Base-by-base conservation (phyloP, 2,113 vertebrate species). In the Tyto alba region DNA sequence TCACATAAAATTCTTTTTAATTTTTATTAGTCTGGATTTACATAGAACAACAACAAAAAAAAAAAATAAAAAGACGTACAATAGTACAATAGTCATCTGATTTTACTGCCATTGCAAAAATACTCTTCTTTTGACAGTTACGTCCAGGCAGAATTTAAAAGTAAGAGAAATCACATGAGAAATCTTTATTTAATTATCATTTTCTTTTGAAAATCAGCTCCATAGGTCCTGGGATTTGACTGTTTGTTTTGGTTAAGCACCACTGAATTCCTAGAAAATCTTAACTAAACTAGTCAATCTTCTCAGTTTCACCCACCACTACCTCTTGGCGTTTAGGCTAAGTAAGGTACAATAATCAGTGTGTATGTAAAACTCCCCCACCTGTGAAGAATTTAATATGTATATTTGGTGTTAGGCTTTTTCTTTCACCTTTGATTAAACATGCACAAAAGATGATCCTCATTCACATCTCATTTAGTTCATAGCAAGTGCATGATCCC, bases 191-290 rank as follows among this genome's bases (percentile, higher is more conserved):
- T 50, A 5, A 27, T 38, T 43, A 25, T 71, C 29, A 30, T n/a
- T 73, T 68, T 69, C 2, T 59, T 91, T 36, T 53, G 10, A 76
- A 83, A 80, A 47, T 60, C 16, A 32, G 2, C 19, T 75, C 19
- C 19, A 2, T 27, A 22, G 8, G 9, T 90, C 25, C 23, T 36
- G 36, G 3, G 2, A 4, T 48, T 80, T 73, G 20, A 41, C 41
- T 93, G 52, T 89, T 96, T 95, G 23, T 13, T 93, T 92, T 93
- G 36, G 80, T 89, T 95, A 96, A 71, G 52, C 40, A 75, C 94
- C 60, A 53, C 16, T 56, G 12, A 40, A 27, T 45, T 91, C 60
- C 78, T 81, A 84, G 22, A 10, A 90, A 78, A 67, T 45, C 56
- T 80, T 86, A 32, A 81, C 59, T 86, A 43, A 85, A 76, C 17